Conservation (phyloP, 2,113 vertebrate genomes). For the Dasypus novemcinctus region DNA sequence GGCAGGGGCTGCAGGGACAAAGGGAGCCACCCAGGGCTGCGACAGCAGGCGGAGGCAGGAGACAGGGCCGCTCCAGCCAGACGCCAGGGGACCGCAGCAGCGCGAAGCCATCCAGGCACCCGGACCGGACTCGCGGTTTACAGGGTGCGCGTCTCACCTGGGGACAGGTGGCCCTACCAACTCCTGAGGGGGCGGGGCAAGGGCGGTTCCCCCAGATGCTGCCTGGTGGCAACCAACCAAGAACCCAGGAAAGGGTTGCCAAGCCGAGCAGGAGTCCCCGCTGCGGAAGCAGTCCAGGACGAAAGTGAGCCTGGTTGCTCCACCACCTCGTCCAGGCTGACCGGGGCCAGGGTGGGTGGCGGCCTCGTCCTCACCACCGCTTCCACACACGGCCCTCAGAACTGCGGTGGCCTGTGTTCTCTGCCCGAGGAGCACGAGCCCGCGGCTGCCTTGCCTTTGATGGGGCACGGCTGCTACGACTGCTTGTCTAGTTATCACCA, state of each 20-base stretch:
- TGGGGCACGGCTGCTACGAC: not conserved
- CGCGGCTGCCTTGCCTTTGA: not conserved
- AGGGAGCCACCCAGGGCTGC: not conserved
- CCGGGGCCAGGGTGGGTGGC: too few relatives aligned
- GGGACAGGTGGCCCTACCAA: not conserved
- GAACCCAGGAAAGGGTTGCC: not conserved
- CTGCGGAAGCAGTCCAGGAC: fast-evolving
- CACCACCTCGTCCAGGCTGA: not conserved
- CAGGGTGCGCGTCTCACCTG: too few relatives aligned
- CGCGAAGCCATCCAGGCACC: not conserved
- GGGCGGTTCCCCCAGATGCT: not conserved
- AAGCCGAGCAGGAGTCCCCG: not conserved
- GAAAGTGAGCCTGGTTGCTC: too few relatives aligned
- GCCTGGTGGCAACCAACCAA: too few relatives aligned
- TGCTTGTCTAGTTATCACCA: not conserved
- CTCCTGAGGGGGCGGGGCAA: not conserved
- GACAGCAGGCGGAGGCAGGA: not conserved
- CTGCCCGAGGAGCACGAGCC: too few relatives aligned
- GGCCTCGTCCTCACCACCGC: too few relatives aligned
- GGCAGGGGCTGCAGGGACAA: not conserved
- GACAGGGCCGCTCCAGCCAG: not conserved
- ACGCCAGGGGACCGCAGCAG: not conserved
- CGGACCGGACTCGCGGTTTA: not conserved
- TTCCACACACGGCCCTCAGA: too few relatives aligned
- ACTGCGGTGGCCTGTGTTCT: too few relatives aligned